Percentiles rank a stretch among this genome's conserved stretches.
Conservation (phyloP, 2,113 vertebrate genomes). For the Platysteira castanea region DNA sequence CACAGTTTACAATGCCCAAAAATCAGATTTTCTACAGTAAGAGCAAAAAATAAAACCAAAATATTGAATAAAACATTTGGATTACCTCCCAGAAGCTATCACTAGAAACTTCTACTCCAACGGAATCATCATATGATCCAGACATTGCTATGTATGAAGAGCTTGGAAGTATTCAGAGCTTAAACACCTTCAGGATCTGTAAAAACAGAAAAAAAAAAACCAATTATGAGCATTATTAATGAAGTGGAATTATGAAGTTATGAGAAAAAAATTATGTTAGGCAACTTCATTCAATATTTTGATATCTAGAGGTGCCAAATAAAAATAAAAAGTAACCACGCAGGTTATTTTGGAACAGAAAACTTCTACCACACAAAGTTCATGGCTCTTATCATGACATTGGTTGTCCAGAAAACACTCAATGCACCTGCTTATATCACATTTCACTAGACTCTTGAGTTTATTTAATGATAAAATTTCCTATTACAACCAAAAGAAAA, state of each 20-base stretch:
- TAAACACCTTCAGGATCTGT: constrained; percentile 38
- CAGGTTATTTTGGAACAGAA: neutral
- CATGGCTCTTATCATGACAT: neutral
- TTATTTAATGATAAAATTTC: neutral
- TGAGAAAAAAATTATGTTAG: neutral
- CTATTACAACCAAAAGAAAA: neutral
- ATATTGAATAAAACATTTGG: neutral
- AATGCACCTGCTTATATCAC: neutral
- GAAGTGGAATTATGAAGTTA: neutral
- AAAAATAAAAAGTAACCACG: neutral
- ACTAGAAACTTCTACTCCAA: constrained; percentile 90
- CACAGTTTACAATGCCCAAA: neutral
- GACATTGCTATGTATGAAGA: constrained; percentile 80
- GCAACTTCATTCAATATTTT: neutral
- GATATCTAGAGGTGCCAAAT: neutral
- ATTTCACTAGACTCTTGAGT: neutral
- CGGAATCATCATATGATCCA: constrained; percentile 85
- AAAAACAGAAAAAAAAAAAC: neutral
- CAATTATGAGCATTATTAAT: neutral
- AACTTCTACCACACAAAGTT: neutral
- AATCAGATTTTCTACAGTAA: neutral
- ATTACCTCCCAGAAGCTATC: constrained; percentile 99
- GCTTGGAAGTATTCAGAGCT: neutral
- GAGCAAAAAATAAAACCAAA: neutral
- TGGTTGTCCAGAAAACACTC: neutral